Evolutionary conservation across 2,113 vertebrate species (phyloP).

Genomic region (Hemicordylus capensis): DNA sequence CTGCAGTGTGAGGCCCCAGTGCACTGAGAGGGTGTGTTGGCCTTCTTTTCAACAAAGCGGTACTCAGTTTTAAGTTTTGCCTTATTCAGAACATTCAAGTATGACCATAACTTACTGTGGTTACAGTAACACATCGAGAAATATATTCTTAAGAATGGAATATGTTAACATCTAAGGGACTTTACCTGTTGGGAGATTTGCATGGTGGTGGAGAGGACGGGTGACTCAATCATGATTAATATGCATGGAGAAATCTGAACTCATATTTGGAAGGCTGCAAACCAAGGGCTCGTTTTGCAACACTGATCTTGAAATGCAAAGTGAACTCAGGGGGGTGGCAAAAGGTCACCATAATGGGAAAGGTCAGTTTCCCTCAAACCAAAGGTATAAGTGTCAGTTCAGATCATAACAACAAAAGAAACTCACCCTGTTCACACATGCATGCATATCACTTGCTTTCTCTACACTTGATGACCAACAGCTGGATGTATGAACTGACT

Average conservation of each 20-base stretch:
- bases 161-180: background rate
- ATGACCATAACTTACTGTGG: background rate
- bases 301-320: background rate
- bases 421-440: background rate
- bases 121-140: background rate
- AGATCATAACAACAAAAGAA: background rate
- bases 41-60: background rate
- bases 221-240: background rate
- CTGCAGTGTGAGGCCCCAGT: background rate
- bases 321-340: background rate
- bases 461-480: background rate
- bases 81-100: background rate
- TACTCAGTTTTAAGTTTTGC: background rate
- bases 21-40: background rate
- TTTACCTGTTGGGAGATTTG: background rate
- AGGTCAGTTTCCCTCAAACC: background rate
- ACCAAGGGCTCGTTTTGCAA: background rate
- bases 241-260: background rate
- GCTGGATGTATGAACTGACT: no score
- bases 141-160: background rate
- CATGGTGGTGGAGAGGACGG: background rate
- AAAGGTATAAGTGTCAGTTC: no score
- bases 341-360: background rate
- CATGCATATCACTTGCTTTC: background rate
- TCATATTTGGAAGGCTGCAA: background rate